A percentile compares a stretch with the other conserved stretches of the same genome.
phyloP scores from a whole-genome alignment of 2,113 vertebrate genomes.

The Phaethornis superciliosus region DNA sequence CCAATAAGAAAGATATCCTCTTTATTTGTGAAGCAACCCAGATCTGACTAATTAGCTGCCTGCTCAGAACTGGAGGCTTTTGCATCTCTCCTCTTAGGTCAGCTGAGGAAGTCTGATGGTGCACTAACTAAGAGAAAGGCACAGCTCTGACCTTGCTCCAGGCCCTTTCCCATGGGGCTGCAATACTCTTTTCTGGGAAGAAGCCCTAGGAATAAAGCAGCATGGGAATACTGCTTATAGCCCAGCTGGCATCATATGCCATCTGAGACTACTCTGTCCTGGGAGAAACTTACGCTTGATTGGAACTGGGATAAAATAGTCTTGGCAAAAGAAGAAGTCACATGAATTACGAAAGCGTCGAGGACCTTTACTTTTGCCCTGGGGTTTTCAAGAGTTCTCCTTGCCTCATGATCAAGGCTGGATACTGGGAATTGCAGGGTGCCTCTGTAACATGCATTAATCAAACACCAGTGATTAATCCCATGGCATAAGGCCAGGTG shows the following conservation, averaged over 20 bases:
- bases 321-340: neutral
- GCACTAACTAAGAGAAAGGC: neutral
- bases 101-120: neutral
- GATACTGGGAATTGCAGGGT: neutral
- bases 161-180: neutral
- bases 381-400: neutral
- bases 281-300: neutral
- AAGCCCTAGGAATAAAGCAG: neutral
- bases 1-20: too few species aligned
- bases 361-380: neutral
- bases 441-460: neutral
- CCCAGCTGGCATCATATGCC: neutral
- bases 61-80: neutral
- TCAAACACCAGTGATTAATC: neutral
- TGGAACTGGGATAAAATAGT: neutral
- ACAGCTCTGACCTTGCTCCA: neutral
- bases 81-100: neutral
- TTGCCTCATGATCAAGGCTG: neutral
- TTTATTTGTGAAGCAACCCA: neutral
- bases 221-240: rapidly evolving
- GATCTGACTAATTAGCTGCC: neutral
- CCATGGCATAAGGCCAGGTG: neutral
- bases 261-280: neutral
- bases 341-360: neutral
- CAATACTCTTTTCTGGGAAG: neutral